A percentile compares a stretch with the other conserved stretches of the same genome.
phyloP scores from a whole-genome alignment of 1,140 invertebrate species.

The Cepaea nemoralis region DNA sequence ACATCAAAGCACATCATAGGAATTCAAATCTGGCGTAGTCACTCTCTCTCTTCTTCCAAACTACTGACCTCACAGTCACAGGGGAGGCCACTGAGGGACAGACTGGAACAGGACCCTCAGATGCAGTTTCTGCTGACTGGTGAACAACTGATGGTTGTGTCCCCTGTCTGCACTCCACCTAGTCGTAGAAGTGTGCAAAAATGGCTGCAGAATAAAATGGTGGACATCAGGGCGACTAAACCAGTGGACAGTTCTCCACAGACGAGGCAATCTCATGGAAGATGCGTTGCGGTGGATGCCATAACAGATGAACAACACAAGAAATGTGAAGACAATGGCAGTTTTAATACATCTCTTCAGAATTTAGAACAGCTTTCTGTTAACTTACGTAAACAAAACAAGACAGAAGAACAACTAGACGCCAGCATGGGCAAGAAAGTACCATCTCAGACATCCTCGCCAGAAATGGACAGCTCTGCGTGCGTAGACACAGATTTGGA shows the following conservation, averaged over 20 bases:
- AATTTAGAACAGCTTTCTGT: background rate
- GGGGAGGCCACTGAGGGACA: constrained; percentile 49
- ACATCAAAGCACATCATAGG: constrained; percentile 36
- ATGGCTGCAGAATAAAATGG: constrained; percentile 51
- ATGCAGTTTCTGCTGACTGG: constrained; percentile 55
- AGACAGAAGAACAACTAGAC: background rate
- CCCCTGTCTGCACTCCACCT: constrained; percentile 62
- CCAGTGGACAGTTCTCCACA: background rate
- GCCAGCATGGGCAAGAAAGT: background rate
- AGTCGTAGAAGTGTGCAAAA: constrained; percentile 41
- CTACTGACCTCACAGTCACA: constrained; percentile 51
- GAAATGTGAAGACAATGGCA: background rate
- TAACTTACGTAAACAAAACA: background rate
- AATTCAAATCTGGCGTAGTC: constrained; percentile 49
- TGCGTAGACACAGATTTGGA: constrained; percentile 6
- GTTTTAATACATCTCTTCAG: background rate
- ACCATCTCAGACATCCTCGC: background rate
- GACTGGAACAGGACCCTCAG: constrained; percentile 55
- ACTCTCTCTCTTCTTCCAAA: constrained; percentile 42
- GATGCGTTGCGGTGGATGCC: background rate
- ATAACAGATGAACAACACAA: background rate
- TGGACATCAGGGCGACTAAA: background rate
- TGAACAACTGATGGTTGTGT: constrained; percentile 55
- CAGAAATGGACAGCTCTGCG: background rate
- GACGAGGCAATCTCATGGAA: background rate